phyloP scores from a whole-genome alignment of 1,140 invertebrate genomes.

The Planococcus citri region DNA sequence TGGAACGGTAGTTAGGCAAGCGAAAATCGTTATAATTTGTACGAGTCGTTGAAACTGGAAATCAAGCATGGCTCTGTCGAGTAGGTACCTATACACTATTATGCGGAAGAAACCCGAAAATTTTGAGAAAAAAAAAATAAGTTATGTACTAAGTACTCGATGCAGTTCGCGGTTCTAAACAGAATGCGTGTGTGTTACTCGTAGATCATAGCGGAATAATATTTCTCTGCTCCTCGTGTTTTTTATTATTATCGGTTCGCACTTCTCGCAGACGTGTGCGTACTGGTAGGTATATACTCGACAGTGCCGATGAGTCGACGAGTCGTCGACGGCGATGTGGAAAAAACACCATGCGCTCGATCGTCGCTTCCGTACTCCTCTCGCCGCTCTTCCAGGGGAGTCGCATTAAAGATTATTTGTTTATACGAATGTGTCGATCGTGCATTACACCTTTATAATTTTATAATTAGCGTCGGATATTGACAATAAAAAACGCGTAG shows the following conservation, averaged over 20 bases:
- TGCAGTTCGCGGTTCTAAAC: too few relatives aligned
- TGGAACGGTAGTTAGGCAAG: neutral
- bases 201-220: neutral
- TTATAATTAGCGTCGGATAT: neutral
- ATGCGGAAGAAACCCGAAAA: too few relatives aligned
- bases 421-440: neutral
- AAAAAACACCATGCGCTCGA: neutral
- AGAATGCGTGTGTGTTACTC: neutral
- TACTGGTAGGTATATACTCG: too few relatives aligned
- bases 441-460: neutral
- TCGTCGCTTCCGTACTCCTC: neutral
- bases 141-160: too few relatives aligned
- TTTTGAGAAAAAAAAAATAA: too few relatives aligned
- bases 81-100: too few relatives aligned
- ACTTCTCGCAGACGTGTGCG: too few relatives aligned
- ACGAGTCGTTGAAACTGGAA: neutral
- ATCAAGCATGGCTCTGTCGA: neutral
- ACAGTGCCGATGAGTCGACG: too few relatives aligned
- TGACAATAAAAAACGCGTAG: neutral
- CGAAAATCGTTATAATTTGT: neutral
- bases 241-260: neutral
- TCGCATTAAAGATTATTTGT: neutral
- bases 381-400: neutral
- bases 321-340: neutral
- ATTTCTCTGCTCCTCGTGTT: neutral